These are phyloP conservation scores for Stegana nigrithorax DNA, from an alignment of 2,888 invertebrate species.

Conservation along the genomic window DNA sequence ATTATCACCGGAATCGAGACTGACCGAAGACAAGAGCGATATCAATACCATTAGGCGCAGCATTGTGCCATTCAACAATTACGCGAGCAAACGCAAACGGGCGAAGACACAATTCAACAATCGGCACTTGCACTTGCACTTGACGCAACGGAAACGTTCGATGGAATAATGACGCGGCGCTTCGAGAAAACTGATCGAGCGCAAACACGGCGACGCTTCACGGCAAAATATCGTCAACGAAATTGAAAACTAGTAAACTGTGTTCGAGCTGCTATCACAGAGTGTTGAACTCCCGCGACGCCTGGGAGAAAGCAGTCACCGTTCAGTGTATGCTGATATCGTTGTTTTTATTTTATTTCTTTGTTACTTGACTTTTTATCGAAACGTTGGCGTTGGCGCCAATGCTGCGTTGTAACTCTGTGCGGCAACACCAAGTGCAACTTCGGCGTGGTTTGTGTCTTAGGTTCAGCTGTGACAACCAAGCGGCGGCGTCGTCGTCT, in stretches of 20 bases:
- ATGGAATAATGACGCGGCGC: neutral
- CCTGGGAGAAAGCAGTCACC: too few relatives aligned
- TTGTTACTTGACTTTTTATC: too few relatives aligned
- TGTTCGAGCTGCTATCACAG: neutral
- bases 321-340: too few relatives aligned
- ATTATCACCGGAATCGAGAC: slow-evolving; percentile 51
- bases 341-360: too few relatives aligned
- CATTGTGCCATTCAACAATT: slow-evolving; percentile 42
- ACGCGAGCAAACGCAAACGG: neutral
- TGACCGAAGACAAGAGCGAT: slow-evolving; percentile 46
- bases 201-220: neutral
- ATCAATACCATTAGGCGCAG: slow-evolving; percentile 41
- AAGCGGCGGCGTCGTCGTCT: too few relatives aligned
- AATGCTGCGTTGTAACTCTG: too few relatives aligned
- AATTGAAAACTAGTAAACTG: neutral
- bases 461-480: too few relatives aligned
- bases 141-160: neutral
- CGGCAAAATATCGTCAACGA: neutral
- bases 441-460: too few relatives aligned
- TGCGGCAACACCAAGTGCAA: too few relatives aligned
- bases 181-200: neutral
- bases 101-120: neutral
- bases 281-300: too few relatives aligned
- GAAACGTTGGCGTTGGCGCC: too few relatives aligned
- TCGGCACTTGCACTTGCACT: neutral